Percentiles rank a stretch among this genome's conserved stretches.
These are phyloP conservation scores for Copidosoma aretas DNA, from an alignment of 2,888 invertebrate species.

Conservation along the genomic window DNA sequence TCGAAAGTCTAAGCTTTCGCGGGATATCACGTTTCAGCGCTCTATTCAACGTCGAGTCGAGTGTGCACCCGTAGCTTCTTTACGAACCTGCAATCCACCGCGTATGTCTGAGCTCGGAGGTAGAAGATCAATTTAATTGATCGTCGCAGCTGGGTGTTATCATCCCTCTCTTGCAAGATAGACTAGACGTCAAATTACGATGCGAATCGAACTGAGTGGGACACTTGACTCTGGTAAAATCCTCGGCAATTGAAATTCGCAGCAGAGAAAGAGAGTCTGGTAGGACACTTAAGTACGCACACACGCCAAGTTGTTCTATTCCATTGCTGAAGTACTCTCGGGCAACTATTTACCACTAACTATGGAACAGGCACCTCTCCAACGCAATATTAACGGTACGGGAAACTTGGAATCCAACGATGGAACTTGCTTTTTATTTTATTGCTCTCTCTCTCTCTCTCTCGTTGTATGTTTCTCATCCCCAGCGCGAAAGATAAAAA, in stretches of 20 bases:
- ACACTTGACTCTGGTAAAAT: too few species aligned
- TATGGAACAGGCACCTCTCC: slow-evolving; percentile 1
- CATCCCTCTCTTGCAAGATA: too few species aligned
- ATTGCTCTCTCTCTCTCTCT: not conserved
- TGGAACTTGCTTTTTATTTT: too few species aligned
- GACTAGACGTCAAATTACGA: too few species aligned
- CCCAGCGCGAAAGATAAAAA: not conserved
- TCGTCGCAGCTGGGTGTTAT: not conserved
- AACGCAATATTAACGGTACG: slow-evolving; percentile 19
- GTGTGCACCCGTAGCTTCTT: not conserved
- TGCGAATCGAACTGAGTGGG: too few species aligned
- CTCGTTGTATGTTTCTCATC: slow-evolving; percentile 13
- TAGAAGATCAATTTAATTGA: not conserved
- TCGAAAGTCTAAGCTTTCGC: not conserved
- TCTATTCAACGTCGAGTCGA: not conserved
- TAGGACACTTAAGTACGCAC: too few species aligned
- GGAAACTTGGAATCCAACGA: slow-evolving; percentile 1
- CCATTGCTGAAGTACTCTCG: too few species aligned
- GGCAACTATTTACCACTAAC: not conserved
- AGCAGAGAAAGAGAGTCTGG: too few species aligned
- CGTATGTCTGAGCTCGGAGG: not conserved
- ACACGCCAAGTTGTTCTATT: not conserved
- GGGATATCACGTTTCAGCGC: slow-evolving; percentile 11
- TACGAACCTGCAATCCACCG: not conserved
- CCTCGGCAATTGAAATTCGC: too few species aligned